Conservation (phyloP, 2,797 vertebrate species). For the Fringilla coelebs region DNA sequence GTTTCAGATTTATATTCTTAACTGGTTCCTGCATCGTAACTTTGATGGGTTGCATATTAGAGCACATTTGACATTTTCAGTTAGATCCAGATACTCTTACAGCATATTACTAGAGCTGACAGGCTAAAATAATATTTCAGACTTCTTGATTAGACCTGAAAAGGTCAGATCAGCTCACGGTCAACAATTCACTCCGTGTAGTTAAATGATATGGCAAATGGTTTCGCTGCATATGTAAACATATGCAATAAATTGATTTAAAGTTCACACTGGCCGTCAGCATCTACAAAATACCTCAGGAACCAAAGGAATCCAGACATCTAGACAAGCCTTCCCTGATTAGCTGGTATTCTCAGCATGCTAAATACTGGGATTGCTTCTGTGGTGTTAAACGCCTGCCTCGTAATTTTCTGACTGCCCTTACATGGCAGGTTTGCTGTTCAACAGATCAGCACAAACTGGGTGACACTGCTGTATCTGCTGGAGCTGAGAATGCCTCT, state of each 20-base stretch:
- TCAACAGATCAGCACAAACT: slow-evolving; percentile 15
- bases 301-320: background rate
- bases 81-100: slow-evolving; percentile 10
- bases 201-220: slow-evolving; percentile 16
- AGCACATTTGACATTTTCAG: slow-evolving; percentile 44
- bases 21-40: slow-evolving; percentile 7
- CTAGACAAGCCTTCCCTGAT: background rate
- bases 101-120: slow-evolving; percentile 20
- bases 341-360: background rate
- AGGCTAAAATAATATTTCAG: slow-evolving; percentile 56
- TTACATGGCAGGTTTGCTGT: background rate
- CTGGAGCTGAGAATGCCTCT: background rate
- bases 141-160: slow-evolving; percentile 53
- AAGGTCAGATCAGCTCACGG: slow-evolving; percentile 50
- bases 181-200: background rate
- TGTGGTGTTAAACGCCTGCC: background rate
- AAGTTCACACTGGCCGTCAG: slow-evolving; percentile 2
- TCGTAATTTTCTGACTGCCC: background rate
- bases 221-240: slow-evolving; percentile 21
- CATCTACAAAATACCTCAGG: slow-evolving; percentile 3
- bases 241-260: slow-evolving; percentile 15
- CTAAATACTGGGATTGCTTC: background rate
- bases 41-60: slow-evolving; percentile 45
- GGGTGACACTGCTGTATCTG: background rate
- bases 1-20: slow-evolving; percentile 52